Evolutionary conservation across 2,797 vertebrate genomes (phyloP), one percentile per base, ranked within the genome.

Genomic region (Myotis vivesi): DNA sequence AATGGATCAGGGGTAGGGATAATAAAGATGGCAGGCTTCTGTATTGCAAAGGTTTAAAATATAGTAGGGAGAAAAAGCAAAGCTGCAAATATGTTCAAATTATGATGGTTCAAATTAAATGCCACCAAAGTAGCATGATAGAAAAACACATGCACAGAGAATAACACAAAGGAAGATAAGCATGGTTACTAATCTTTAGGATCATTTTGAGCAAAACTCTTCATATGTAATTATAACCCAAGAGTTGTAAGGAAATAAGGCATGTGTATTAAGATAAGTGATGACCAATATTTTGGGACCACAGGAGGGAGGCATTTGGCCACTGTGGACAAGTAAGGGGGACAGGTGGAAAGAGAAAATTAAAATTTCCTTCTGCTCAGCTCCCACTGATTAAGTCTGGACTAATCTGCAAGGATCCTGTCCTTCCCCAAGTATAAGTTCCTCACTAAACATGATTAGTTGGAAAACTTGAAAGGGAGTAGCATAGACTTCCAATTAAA

Each of bases 381-480:
- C 33, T 77, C 20, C 57, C 22, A 73, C 1, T 86, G 82, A 84
- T 69, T 1, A 79, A 80, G 22, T 72, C 17, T 89, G 68, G 25
- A 95, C 12, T 75, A 73, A 75, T 69, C 5, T 92, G 77, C 2
- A 92, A 62, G 17, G 17, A 89, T 81, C n/a, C 19, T 87, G 17
- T 33, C 51, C 72, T 90, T 77, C 82, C 13, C 55, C 76, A 62
- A 77, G 5, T 53, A 49, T 93, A 80, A 62, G 71, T 11, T 46
- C 55, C 36, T 91, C 38, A 87, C 8, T 51, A 46, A 82, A 81
- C 95, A 66, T 55, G 20, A 57, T 81, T 62, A 91, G 38, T 94
- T 80, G 94, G 92, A 94, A 96, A 93, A 95, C 28, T 92, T 13
- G 46, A 89, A 92, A 95, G 53, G 17, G 38, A 83, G 55, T 38